Evolutionary conservation across 2,113 vertebrate species (phyloP), one percentile per base, ranked within the genome.

Genomic region (Atractosteus spatula): DNA sequence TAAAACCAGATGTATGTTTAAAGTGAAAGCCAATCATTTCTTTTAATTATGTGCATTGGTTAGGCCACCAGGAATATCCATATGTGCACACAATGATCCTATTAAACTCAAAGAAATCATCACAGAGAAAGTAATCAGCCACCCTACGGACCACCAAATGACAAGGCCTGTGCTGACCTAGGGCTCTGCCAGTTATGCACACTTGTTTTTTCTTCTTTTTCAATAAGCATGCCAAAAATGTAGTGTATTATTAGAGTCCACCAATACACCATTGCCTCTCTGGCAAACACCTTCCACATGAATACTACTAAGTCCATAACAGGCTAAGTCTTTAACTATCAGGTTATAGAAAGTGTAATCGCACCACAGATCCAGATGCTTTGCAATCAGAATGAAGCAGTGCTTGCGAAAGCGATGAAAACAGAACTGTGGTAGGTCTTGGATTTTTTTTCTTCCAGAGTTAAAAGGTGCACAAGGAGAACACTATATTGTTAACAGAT

Each of bases 1-100:
- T 92, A 91, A 90, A 93, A 93, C 89, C 92, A 94, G 92, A 94
- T 93, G 92, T 93, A 85, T 91, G 87, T 89, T 91, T 92, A 90
- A 88, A 90, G 89, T 86, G 89, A 91, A 92, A 89, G 90, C 87
- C 91, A 90, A 91, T 93, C 91, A 88, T 91, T 90, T 92, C 88
- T 93, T 89, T 91, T 92, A 93, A 93, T 94, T 93, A 88, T 82
- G 86, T 85, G 89, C 88, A 85, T 85, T 89, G 89, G 88, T 88
- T 88, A 82, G 90, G 92, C 90, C 92, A 93, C 89, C 90, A 91
- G 87, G 91, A 91, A 91, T 85, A 90, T 86, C 88, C 88, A 91
- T 87, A 91, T 91, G 89, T 86, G 84, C 87, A 88, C 91, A 92
- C 82, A 82, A 91, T 81, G 84, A 88, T 91, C 86, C 68, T 80